These are phyloP conservation scores for Synchiropus splendidus DNA, from an alignment of 2,113 vertebrate genomes.

Conservation along the genomic window DNA sequence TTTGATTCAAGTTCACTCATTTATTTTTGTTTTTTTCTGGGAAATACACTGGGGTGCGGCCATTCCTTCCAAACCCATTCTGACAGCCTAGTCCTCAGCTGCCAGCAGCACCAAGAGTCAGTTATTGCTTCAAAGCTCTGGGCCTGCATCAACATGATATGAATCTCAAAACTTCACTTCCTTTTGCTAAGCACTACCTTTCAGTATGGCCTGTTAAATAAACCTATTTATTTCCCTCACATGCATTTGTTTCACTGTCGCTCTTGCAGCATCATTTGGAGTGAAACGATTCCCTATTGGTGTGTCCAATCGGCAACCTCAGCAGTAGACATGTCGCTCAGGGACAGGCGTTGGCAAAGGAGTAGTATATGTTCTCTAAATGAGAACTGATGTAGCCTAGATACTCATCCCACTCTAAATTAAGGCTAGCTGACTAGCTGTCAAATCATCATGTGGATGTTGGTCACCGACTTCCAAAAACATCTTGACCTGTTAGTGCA, in stretches of 20 bases:
- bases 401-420: constrained; percentile 30
- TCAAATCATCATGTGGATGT: constrained; percentile 5
- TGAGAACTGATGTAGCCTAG: constrained; percentile 35
- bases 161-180: constrained; percentile 33
- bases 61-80: constrained; percentile 26
- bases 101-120: constrained; percentile 27
- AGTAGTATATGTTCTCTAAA: constrained; percentile 12
- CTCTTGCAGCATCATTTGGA: constrained; percentile 15
- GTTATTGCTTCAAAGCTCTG: constrained; percentile 28
- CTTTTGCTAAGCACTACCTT: constrained; percentile 4
- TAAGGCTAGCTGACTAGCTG: constrained; percentile 18
- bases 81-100: constrained; percentile 26
- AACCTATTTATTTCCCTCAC: constrained; percentile 6
- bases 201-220: constrained; percentile 6
- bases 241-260: constrained; percentile 9
- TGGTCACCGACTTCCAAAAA: too few relatives aligned
- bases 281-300: constrained; percentile 13
- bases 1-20: too few relatives aligned
- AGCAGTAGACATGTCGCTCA: constrained; percentile 29
- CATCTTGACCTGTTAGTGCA: neutral
- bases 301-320: constrained; percentile 17
- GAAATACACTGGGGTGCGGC: too few relatives aligned
- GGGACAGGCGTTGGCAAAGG: constrained; percentile 1
- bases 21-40: too few relatives aligned
- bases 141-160: constrained; percentile 46